Evolutionary conservation across 2,888 invertebrate species (phyloP).

Genomic region (Emmelina monodactyla): DNA sequence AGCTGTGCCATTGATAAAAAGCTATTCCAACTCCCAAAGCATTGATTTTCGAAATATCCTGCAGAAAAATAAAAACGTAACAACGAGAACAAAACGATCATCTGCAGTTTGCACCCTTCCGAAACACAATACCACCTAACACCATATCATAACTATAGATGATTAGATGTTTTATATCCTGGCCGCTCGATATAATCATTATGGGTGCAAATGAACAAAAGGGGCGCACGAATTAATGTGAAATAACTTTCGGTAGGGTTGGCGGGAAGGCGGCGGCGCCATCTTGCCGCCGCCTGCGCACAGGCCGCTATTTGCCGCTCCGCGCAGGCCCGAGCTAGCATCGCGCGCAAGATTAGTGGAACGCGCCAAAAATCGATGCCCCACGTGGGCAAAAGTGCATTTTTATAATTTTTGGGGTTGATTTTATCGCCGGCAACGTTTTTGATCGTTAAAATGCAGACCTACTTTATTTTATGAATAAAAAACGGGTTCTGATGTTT

Average conservation of each 20-base stretch:
- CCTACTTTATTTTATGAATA: too few relatives aligned
- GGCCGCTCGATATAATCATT: slow-evolving; percentile 25
- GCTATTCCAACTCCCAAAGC: too few relatives aligned
- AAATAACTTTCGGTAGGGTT: slow-evolving; percentile 21
- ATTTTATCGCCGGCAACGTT: too few relatives aligned
- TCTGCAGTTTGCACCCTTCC: too few relatives aligned
- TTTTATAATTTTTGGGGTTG: too few relatives aligned
- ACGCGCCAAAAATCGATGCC: slow-evolving; percentile 13
- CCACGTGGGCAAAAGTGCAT: too few relatives aligned
- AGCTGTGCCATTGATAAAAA: too few relatives aligned
- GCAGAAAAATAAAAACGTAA: too few relatives aligned
- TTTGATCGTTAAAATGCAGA: too few relatives aligned
- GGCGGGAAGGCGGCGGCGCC: slow-evolving; percentile 25
- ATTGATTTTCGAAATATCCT: too few relatives aligned
- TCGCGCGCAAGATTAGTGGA: slow-evolving; percentile 24
- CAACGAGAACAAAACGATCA: too few relatives aligned
- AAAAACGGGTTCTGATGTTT: too few relatives aligned
- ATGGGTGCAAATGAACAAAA: slow-evolving; percentile 36
- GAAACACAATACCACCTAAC: neutral
- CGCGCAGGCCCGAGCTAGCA: slow-evolving; percentile 38
- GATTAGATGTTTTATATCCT: slow-evolving; percentile 13
- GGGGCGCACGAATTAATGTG: slow-evolving; percentile 35
- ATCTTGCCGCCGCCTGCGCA: slow-evolving; percentile 28
- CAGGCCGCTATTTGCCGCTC: slow-evolving; percentile 21
- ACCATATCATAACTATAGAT: neutral